Evolutionary conservation across 2,888 invertebrate genomes (phyloP), one percentile per base, ranked within the genome.

Genomic region (Nipponacmea schrenckii): DNA sequence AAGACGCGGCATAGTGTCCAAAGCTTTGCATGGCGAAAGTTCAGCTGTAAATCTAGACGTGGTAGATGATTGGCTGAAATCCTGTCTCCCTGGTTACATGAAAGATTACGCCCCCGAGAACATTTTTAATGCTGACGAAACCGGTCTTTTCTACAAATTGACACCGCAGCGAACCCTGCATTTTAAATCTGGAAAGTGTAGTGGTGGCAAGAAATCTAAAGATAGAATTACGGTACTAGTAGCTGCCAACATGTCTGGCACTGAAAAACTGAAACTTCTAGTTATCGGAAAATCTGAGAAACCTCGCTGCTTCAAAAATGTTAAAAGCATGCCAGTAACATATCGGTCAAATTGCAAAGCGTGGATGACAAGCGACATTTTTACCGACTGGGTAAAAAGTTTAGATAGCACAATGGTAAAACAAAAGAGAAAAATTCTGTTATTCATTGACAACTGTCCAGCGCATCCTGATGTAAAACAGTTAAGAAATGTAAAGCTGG

Each of bases 371-470:
- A 26, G 63, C 0, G 73, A 70, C 10, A 64, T 81, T 5, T 80
- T 83, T 62, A 73, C 69, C 15, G 73, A 72, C 17, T 83, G 78
- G 80, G 24, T 80, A 0, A 66, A 44, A 2, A 72, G 75, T 27
- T 15, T 81, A n/a, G 77, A 81, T 48, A 68, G 74, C 64, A 62
- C 26, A 12, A 71, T 75, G 62, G 17, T 50, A 15, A 27, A 17
- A 8, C 62, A 74, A 62, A 65, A 67, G 0, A 48, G 78, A 48
- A 68, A 69, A 15, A 67, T 80, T 14, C 71, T 68, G 15, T 45
- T 80, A 56, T 56, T 81, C 39, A 31, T 80, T 75, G 79, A 82
- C 72, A 80, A 78, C 69, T 79, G 77, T 39, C 71, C 77, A 3
- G 77, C 77, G 10, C 81, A 80, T 63, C 80, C 78, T 8, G 50